These are phyloP conservation scores for Hipparchia semele DNA, from an alignment of 2,888 invertebrate species.

Conservation along the genomic window DNA sequence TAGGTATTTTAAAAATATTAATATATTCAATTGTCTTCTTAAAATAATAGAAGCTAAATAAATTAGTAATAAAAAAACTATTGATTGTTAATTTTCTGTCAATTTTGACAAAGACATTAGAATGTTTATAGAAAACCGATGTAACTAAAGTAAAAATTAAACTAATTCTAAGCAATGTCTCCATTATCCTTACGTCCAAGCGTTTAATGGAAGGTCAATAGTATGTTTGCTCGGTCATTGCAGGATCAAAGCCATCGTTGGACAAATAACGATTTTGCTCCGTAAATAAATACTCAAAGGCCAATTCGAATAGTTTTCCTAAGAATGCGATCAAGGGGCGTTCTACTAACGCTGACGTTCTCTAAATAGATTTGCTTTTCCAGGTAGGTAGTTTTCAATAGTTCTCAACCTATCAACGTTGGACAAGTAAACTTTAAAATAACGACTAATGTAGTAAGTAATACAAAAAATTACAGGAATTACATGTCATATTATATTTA, in stretches of 20 bases:
- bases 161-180: conserved; percentile 45
- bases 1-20: too few species aligned
- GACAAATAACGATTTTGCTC: conserved; percentile 80
- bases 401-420: neutral
- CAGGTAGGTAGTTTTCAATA: conserved; percentile 24
- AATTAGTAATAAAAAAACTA: too few species aligned
- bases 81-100: neutral
- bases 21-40: too few species aligned
- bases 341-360: conserved; percentile 58
- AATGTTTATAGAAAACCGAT: neutral
- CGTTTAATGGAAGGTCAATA: conserved; percentile 67
- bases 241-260: conserved; percentile 76
- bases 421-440: neutral
- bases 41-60: too few species aligned
- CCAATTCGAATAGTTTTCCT: conserved; percentile 63
- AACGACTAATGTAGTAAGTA: too few species aligned
- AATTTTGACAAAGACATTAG: neutral
- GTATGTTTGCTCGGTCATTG: conserved; percentile 66
- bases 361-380: conserved; percentile 59
- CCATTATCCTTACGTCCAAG: conserved; percentile 47
- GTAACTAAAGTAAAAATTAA: too few species aligned
- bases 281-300: conserved; percentile 73
- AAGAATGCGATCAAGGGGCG: conserved; percentile 63
- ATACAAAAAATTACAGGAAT: too few species aligned
- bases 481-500: too few species aligned